Conservation (phyloP, 2,113 vertebrate genomes). For the Acinonyx jubatus region DNA sequence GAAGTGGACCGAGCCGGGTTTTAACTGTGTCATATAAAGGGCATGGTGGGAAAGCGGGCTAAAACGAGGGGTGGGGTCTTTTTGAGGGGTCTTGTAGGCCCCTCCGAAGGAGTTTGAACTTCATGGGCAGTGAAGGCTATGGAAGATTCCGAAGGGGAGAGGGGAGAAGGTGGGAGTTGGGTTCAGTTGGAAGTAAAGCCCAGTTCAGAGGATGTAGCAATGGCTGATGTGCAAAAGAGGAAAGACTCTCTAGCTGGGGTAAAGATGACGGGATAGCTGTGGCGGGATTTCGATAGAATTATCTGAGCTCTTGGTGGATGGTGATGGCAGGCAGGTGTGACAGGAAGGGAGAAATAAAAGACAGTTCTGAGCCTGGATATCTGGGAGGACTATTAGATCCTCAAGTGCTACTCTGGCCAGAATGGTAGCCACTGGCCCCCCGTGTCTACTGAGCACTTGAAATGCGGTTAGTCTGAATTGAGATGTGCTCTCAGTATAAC, state of each 20-base stretch:
- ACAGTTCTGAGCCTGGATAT: neutral
- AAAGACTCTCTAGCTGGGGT: neutral
- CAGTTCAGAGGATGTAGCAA: neutral
- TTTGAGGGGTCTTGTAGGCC: neutral
- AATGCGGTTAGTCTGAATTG: neutral
- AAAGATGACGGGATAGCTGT: neutral
- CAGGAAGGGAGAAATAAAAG: neutral
- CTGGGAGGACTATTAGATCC: neutral
- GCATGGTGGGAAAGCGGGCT: neutral
- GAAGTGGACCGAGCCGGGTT: neutral
- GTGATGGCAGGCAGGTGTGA: neutral
- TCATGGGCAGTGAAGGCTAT: neutral
- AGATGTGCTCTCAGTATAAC: neutral
- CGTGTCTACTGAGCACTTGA: neutral
- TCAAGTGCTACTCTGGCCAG: neutral
- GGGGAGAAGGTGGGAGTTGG: neutral
- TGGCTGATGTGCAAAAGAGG: neutral
- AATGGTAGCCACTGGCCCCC: neutral
- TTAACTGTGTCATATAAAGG: neutral
- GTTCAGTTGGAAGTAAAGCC: neutral
- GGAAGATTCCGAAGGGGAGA: neutral
- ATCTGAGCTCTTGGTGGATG: neutral
- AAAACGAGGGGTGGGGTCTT: neutral
- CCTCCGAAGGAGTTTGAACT: neutral
- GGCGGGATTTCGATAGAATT: neutral